phyloP scores from a whole-genome alignment of 2,888 invertebrate genomes.

The Byasa hedistus region DNA sequence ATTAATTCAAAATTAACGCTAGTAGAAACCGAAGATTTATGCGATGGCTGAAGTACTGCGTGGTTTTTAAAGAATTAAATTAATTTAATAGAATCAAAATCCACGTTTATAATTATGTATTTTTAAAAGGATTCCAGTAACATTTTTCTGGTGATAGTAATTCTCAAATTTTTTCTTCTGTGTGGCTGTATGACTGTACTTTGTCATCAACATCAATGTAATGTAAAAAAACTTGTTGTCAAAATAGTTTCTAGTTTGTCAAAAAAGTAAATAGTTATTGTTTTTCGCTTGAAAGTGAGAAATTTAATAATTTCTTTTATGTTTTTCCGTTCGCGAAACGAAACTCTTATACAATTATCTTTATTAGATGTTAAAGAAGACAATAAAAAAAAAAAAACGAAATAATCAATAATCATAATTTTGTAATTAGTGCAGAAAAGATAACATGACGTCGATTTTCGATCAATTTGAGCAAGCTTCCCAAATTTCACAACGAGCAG shows the following conservation, averaged over 20 bases:
- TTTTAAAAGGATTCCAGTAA: too few relatives aligned
- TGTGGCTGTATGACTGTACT: background rate
- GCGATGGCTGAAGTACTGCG: too few relatives aligned
- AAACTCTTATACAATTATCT: background rate
- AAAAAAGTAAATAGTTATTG: conserved; percentile 7
- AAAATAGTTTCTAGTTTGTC: background rate
- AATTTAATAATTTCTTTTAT: background rate
- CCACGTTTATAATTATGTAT: too few relatives aligned
- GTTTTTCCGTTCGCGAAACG: background rate
- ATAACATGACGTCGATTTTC: conserved; percentile 88
- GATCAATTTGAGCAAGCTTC: conserved; percentile 92
- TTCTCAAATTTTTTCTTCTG: too few relatives aligned
- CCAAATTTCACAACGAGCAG: conserved; percentile 70
- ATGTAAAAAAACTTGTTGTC: background rate
- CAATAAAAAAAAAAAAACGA: background rate
- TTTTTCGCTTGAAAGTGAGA: background rate
- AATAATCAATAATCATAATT: background rate
- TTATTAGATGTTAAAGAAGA: background rate
- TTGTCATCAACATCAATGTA: background rate
- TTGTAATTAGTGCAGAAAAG: background rate
- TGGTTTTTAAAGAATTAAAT: too few relatives aligned
- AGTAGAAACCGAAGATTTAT: too few relatives aligned
- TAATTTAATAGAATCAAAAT: too few relatives aligned
- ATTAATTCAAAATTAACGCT: too few relatives aligned
- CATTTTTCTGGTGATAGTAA: too few relatives aligned